phyloP scores from a whole-genome alignment of 30 jellyfish, hydroid and myxozoan genomes.

The Sanderia malayensis region DNA sequence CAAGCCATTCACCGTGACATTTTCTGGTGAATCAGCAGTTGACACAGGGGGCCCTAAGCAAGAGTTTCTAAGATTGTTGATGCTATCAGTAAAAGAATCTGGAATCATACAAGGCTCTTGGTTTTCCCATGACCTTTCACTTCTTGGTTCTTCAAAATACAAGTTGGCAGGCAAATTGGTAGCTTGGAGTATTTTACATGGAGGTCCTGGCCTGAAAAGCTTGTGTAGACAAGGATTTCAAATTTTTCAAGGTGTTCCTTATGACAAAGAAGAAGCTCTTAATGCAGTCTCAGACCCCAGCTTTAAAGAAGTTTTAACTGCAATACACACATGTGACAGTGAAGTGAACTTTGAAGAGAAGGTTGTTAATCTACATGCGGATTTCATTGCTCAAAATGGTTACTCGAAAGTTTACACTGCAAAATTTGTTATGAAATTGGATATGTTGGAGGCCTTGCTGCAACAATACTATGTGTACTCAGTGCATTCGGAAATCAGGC shows the following conservation, averaged over 20 bases:
- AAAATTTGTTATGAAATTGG: slow-evolving; percentile 19
- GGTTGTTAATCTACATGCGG: slow-evolving; percentile 12
- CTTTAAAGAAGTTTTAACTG: slow-evolving; percentile 16
- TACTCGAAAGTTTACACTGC: slow-evolving; percentile 19
- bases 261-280: slow-evolving; percentile 24
- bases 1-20: slow-evolving; percentile 29
- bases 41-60: slow-evolving; percentile 35
- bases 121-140: slow-evolving; percentile 33
- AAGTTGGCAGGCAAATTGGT: slow-evolving; percentile 45
- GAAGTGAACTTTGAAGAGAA: slow-evolving; percentile 11
- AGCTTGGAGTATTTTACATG: slow-evolving; percentile 44
- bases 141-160: slow-evolving; percentile 11
- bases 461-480: slow-evolving; percentile 23
- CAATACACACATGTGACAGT: slow-evolving; percentile 11
- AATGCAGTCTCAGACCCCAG: slow-evolving; percentile 33
- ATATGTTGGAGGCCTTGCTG: slow-evolving; percentile 34
- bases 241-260: slow-evolving; percentile 12
- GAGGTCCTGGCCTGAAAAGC: slow-evolving; percentile 47
- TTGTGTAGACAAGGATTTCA: slow-evolving; percentile 24
- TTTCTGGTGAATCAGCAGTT: slow-evolving; percentile 37
- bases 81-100: slow-evolving; percentile 18
- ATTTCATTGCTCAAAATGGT: slow-evolving; percentile 23
- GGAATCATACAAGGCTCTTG: slow-evolving; percentile 33
- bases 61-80: slow-evolving; percentile 22
- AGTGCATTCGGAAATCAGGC: slow-evolving; percentile 46